Base-by-base conservation (phyloP, 2,888 invertebrate species). In the Biston stratarius region DNA sequence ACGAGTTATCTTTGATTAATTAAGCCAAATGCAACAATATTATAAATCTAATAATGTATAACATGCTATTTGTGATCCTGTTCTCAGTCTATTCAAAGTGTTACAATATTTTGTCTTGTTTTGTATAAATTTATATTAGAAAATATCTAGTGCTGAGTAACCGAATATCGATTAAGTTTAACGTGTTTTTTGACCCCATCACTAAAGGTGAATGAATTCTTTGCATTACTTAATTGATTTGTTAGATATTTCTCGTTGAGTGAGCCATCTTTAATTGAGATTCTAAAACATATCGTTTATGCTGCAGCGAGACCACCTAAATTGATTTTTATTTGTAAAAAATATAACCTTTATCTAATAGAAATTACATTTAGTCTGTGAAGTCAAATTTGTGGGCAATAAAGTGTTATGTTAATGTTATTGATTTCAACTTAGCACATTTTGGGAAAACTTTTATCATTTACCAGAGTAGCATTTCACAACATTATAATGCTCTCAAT, bases 171-270 rank as follows among this genome's bases (percentile, higher is more conserved):
- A 67, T 67, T 60, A 57, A 64, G 12, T 63, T 67, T 60, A 60
- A 60, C 51, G 52, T 60, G 56, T 63, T 53, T 12, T 51, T 64
- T 47, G 53, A 72, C 49, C 69, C 75, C 90, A 79, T 75, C 88
- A 81, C 87, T 87, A 90, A 86, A 91, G 89, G 87, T 90, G 89
- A 91, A 91, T 88, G 90, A 89, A 91, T 91, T 91, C 92, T 87
- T 89, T 85, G 90, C 91, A 91, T 91, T 90, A 87, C 85, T 88
- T 90, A 91, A 92, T 92, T 92, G 91, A 92, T 92, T 91, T 90
- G 90, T 91, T 88, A 84, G 89, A 90, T 89, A 87, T 89, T 88
- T 90, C 84, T 89, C 83, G 87, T 88, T 85, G 88, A 88, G 85
- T 90, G 89, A 89, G 84, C 89, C 83, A 87, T 89, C 86, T 90